Evolutionary conservation across 2,888 invertebrate species (phyloP).

Genomic region (Synergus laeviventris): DNA sequence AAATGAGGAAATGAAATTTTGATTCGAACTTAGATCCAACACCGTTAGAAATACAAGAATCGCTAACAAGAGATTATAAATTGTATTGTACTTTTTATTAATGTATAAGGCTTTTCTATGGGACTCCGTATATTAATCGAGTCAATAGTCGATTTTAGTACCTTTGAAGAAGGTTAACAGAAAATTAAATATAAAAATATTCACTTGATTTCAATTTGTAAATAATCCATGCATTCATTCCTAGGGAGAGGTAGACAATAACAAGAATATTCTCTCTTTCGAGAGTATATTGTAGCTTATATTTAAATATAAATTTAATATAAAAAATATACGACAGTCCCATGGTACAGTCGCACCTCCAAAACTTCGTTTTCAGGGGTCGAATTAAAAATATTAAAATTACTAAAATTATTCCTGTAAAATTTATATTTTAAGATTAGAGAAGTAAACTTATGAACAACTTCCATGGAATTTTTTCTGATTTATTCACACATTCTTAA

Average conservation of each 20-base stretch:
- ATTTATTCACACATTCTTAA: conserved; percentile 41
- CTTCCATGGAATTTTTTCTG: conserved; percentile 66
- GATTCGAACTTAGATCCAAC: no score
- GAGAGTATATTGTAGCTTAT: conserved; percentile 10
- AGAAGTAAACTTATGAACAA: conserved; percentile 75
- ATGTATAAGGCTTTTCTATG: not conserved
- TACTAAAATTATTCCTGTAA: conserved; percentile 58
- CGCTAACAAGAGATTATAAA: conserved; percentile 14
- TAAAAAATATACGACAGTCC: conserved; percentile 52
- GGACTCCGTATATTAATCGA: not conserved
- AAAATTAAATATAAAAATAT: conserved; percentile 1
- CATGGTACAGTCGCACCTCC: conserved; percentile 50
- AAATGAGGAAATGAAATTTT: no score
- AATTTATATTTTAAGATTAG: conserved; percentile 75
- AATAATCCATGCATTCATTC: conserved; percentile 18
- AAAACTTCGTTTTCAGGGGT: conserved; percentile 26
- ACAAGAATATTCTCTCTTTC: conserved; percentile 3
- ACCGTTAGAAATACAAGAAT: conserved; percentile 5
- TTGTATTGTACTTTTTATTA: conserved; percentile 15
- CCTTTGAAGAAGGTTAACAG: not conserved
- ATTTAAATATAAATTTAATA: conserved; percentile 15
- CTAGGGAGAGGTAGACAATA: conserved; percentile 25
- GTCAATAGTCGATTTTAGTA: conserved; percentile 17
- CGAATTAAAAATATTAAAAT: conserved; percentile 50
- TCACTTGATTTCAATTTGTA: conserved; percentile 17